phyloP scores from a whole-genome alignment of 2,888 invertebrate species.

The Limenitis camilla region DNA sequence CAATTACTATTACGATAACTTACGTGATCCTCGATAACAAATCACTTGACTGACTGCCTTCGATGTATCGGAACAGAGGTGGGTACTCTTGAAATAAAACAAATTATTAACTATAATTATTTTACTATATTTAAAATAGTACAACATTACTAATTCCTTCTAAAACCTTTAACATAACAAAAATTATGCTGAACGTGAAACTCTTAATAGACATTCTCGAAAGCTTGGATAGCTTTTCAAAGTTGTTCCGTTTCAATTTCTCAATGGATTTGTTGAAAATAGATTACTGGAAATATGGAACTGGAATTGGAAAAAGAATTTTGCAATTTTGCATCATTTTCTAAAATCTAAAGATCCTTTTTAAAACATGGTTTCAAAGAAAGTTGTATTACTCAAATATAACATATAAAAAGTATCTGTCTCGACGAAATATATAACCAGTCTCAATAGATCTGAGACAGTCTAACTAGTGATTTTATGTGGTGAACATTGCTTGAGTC shows the following conservation, averaged over 20 bases:
- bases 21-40: too few species aligned
- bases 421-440: too few species aligned
- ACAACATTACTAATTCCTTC: not conserved
- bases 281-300: constrained; percentile 10
- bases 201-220: constrained; percentile 13
- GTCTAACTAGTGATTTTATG: too few species aligned
- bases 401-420: too few species aligned
- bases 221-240: constrained; percentile 14
- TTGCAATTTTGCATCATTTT: constrained; percentile 3
- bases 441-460: too few species aligned
- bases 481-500: too few species aligned
- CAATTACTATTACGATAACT: too few species aligned
- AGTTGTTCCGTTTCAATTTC: constrained; percentile 7
- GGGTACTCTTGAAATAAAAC: not conserved
- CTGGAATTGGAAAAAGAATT: constrained; percentile 10
- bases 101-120: not conserved
- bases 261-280: constrained; percentile 15
- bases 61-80: too few species aligned
- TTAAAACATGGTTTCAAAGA: too few species aligned
- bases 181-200: constrained; percentile 12
- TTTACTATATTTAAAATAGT: not conserved
- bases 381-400: too few species aligned
- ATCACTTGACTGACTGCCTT: too few species aligned
- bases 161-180: not conserved
- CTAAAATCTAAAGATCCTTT: too few species aligned